phyloP scores from a whole-genome alignment of 2,888 invertebrate species.

The Azorinus chamasolen region DNA sequence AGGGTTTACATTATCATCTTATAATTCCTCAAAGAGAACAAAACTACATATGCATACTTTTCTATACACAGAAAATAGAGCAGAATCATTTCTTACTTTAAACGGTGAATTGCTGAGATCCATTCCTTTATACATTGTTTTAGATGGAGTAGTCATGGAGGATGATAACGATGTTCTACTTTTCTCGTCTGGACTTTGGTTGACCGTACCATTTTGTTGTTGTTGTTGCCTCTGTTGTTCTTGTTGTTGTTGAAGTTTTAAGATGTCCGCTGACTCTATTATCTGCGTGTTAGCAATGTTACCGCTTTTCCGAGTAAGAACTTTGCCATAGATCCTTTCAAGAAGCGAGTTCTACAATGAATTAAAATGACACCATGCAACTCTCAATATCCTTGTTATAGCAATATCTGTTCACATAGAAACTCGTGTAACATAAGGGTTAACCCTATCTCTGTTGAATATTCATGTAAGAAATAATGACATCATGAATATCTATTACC shows the following conservation, averaged over 20 bases:
- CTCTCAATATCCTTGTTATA: no score
- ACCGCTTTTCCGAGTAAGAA: constrained; percentile 86
- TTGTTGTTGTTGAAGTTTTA: constrained; percentile 87
- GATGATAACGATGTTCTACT: constrained; percentile 18
- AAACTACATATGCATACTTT: no score
- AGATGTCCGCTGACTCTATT: constrained; percentile 90
- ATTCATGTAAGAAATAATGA: no score
- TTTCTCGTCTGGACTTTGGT: constrained; percentile 30
- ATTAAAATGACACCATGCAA: neutral
- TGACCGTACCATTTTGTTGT: constrained; percentile 18
- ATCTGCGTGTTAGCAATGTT: constrained; percentile 83
- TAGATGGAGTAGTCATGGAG: constrained; percentile 17
- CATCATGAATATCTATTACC: no score
- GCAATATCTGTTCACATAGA: no score
- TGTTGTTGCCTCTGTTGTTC: constrained; percentile 86
- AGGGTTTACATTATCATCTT: no score
- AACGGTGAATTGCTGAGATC: constrained; percentile 74
- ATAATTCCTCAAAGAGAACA: no score
- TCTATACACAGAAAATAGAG: neutral
- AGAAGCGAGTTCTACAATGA: constrained; percentile 91
- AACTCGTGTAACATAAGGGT: no score
- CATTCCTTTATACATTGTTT: constrained; percentile 46
- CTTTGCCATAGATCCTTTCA: constrained; percentile 96
- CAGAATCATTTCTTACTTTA: constrained; percentile 66
- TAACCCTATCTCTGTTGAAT: no score